phyloP scores from a whole-genome alignment of 2,113 vertebrate genomes.

The Amphiprion ocellaris region DNA sequence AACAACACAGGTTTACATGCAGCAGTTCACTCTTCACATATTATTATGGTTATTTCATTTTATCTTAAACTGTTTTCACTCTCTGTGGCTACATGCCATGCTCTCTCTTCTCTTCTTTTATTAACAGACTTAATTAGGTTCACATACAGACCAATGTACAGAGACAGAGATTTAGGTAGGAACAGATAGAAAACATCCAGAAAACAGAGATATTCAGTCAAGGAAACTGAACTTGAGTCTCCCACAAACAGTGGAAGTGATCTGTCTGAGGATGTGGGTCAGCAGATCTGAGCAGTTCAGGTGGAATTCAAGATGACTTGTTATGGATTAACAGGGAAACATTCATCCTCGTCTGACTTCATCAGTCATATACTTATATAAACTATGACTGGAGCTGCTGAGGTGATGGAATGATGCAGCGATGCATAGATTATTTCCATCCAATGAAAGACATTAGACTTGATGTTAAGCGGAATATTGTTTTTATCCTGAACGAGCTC shows the following conservation, averaged over 20 bases:
- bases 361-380: constrained; percentile 1
- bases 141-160: background rate
- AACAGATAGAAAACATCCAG: background rate
- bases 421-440: background rate
- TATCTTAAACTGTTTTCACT: background rate
- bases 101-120: background rate
- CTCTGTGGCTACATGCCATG: constrained; percentile 16
- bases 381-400: background rate
- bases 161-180: background rate
- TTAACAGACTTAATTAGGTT: constrained; percentile 10
- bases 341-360: constrained; percentile 8
- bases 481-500: constrained; percentile 6
- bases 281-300: constrained; percentile 1
- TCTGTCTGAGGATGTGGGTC: background rate
- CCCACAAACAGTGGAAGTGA: background rate
- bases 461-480: background rate
- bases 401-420: constrained; percentile 1
- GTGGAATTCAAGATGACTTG: constrained; percentile 10
- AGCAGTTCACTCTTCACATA: background rate
- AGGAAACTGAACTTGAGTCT: background rate
- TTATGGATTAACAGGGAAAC: constrained; percentile 4
- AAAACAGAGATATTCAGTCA: no score
- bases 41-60: background rate
- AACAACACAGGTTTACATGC: background rate
- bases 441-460: background rate